Percentiles rank a stretch among this genome's conserved stretches.
Evolutionary conservation across 2,888 invertebrate genomes (phyloP).

Genomic region (Notodonta ziczac): DNA sequence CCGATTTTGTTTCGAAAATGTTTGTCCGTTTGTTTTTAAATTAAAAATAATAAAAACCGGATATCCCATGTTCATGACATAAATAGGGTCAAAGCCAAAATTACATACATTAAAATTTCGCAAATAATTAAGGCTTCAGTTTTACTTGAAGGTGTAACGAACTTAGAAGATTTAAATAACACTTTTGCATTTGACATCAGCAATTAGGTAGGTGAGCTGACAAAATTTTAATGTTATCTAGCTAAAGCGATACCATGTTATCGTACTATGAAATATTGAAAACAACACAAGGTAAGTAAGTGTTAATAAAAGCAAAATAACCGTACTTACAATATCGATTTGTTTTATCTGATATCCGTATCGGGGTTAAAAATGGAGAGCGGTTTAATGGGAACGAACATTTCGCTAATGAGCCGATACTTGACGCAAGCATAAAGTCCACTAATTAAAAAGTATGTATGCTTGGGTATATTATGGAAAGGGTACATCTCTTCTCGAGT

Average conservation of each 20-base stretch:
- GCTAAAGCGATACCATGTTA: not conserved
- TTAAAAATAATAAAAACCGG: not conserved
- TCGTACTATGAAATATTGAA: not conserved
- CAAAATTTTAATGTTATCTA: too few species aligned
- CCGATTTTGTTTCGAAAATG: not conserved
- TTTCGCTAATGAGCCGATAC: constrained; percentile 3
- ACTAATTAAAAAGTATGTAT: constrained; percentile 6
- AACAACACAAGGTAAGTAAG: not conserved
- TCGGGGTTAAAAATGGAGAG: constrained; percentile 13
- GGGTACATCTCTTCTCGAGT: too few species aligned
- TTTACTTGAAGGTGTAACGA: too few species aligned
- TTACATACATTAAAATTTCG: too few species aligned
- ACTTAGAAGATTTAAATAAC: too few species aligned
- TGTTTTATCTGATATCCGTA: constrained; percentile 3
- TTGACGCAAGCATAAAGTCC: constrained; percentile 6
- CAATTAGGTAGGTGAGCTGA: too few species aligned
- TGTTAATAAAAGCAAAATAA: not conserved
- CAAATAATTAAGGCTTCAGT: too few species aligned
- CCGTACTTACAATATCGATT: not conserved
- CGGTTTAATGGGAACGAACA: constrained; percentile 6
- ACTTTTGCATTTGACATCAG: too few species aligned
- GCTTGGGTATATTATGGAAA: not conserved
- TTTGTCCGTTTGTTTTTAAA: not conserved
- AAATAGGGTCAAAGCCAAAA: too few species aligned
- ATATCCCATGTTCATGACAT: too few species aligned